phyloP scores from a whole-genome alignment of 2,797 vertebrate species.

The Moxostoma hubbsi region DNA sequence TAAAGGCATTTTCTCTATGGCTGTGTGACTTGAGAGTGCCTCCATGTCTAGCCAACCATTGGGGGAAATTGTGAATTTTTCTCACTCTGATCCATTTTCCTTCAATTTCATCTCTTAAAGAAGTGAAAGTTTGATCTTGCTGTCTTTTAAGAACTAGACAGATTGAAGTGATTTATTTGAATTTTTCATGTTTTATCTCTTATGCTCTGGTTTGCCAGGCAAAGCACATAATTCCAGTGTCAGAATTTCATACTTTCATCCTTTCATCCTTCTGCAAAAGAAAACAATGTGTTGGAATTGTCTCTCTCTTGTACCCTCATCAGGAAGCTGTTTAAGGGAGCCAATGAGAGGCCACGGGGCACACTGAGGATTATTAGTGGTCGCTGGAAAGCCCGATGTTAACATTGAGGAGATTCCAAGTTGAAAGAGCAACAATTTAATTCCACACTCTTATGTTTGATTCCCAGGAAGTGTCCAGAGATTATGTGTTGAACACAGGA shows the following conservation, averaged over 20 bases:
- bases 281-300: conserved; percentile 24
- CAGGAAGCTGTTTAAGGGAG: conserved; percentile 13
- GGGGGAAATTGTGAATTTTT: conserved; percentile 46
- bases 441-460: conserved; percentile 46
- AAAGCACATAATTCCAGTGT: conserved; percentile 41
- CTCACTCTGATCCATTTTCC: conserved; percentile 42
- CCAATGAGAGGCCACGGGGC: conserved; percentile 4
- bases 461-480: conserved; percentile 19
- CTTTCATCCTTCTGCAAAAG: conserved; percentile 34
- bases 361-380: conserved; percentile 37
- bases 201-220: conserved; percentile 17
- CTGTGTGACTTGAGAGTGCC: conserved; percentile 49
- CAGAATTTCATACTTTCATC: conserved; percentile 33
- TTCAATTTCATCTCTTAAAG: conserved; percentile 17
- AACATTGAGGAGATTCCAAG: conserved; percentile 42
- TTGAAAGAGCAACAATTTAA: conserved; percentile 40
- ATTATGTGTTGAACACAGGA: conserved; percentile 13
- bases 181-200: conserved; percentile 42
- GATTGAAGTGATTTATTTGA: conserved; percentile 25
- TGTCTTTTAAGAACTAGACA: conserved; percentile 33
- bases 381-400: conserved; percentile 33
- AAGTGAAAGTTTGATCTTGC: conserved; percentile 23
- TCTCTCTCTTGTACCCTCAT: conserved; percentile 5
- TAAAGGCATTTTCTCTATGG: conserved; percentile 44
- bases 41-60: conserved; percentile 54